Conservation (phyloP, 2,888 invertebrate species). For the Drosophila picticornis region DNA sequence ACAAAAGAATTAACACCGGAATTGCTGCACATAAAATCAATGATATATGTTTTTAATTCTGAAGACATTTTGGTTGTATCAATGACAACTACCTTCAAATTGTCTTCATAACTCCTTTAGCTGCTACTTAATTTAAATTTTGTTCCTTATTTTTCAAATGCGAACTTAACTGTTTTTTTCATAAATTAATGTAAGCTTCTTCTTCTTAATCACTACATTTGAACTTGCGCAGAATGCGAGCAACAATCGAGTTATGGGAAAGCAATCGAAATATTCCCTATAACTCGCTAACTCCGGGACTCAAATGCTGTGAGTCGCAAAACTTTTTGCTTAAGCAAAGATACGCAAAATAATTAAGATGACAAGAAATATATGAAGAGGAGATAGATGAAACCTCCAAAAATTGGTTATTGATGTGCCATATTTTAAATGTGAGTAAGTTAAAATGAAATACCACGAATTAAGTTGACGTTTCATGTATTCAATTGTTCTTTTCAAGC, state of each 20-base stretch:
- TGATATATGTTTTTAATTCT: not conserved
- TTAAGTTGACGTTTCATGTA: not conserved
- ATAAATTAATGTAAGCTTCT: not conserved
- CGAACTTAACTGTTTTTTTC: not conserved
- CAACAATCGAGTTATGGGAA: slow-evolving; percentile 19
- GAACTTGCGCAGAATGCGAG: not conserved
- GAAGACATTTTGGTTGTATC: not conserved
- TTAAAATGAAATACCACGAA: not conserved
- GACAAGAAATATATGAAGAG: not conserved
- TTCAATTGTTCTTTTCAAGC: not conserved
- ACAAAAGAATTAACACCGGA: not conserved
- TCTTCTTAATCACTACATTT: not conserved
- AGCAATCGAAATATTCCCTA: slow-evolving; percentile 7
- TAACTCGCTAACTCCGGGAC: slow-evolving; percentile 11
- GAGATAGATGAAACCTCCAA: not conserved
- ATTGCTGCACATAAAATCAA: no score
- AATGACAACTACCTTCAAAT: no score
- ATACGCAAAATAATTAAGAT: not conserved
- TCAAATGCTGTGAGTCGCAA: not conserved
- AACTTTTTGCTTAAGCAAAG: not conserved
- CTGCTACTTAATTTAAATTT: not conserved
- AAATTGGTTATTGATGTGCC: not conserved
- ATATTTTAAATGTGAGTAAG: not conserved
- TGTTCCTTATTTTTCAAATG: not conserved
- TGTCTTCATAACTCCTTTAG: not conserved